phyloP scores from a whole-genome alignment of 2,797 vertebrate genomes.

The Melanotaenia pygmaea region DNA sequence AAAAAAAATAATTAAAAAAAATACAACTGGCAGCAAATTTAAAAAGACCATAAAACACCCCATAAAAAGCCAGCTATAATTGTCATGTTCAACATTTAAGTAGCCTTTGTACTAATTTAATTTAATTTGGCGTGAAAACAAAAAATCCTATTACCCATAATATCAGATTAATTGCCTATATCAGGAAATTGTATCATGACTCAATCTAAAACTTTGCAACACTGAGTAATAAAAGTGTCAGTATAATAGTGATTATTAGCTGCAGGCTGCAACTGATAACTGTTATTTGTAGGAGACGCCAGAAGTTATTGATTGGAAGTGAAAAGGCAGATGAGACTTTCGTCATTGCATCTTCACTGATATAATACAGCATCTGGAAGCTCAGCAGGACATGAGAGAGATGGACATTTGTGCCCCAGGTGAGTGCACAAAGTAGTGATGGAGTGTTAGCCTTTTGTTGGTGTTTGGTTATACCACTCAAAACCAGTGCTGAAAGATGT shows the following conservation, averaged over 20 bases:
- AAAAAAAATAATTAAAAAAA: too few relatives aligned
- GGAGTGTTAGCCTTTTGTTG: constrained; percentile 6
- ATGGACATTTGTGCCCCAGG: constrained; percentile 35
- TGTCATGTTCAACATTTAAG: too few relatives aligned
- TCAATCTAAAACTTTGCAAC: background rate
- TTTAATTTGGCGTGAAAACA: background rate
- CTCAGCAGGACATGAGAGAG: constrained; percentile 27
- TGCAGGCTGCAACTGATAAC: background rate
- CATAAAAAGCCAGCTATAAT: too few relatives aligned
- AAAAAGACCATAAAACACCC: too few relatives aligned
- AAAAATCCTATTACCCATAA: background rate
- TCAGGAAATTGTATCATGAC: background rate
- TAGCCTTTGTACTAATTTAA: too few relatives aligned
- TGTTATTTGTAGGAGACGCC: background rate
- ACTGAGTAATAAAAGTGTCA: background rate
- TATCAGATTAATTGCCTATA: background rate
- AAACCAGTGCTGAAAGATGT: constrained; percentile 39
- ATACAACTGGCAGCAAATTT: too few relatives aligned
- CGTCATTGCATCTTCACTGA: background rate
- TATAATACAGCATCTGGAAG: background rate
- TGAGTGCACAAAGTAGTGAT: constrained; percentile 16
- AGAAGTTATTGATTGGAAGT: background rate
- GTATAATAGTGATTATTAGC: background rate
- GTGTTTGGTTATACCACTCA: constrained; percentile 24
- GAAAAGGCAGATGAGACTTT: background rate